Conservation (phyloP, 2,113 vertebrate species). For the Leptocoma aspasia region DNA sequence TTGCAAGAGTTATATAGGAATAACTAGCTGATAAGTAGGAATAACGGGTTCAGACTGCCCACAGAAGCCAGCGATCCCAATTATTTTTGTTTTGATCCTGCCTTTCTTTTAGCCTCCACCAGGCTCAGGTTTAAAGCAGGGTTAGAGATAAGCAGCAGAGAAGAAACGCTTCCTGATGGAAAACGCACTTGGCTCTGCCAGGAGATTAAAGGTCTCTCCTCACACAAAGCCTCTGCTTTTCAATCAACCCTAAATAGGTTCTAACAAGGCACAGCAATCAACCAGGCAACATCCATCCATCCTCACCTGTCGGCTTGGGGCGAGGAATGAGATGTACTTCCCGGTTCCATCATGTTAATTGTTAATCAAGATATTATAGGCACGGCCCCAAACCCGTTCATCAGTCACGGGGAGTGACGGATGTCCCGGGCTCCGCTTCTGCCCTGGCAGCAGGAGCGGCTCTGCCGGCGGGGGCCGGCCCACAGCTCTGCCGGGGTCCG, state of each 20-base stretch:
- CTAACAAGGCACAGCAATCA: slow-evolving; percentile 33
- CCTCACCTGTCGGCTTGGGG: not conserved
- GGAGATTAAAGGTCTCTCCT: slow-evolving; percentile 49
- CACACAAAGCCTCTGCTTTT: slow-evolving; percentile 44
- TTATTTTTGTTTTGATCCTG: slow-evolving; percentile 46
- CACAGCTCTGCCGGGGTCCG: not conserved
- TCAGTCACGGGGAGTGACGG: not conserved
- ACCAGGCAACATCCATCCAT: not conserved
- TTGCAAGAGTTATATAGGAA: slow-evolving; percentile 41
- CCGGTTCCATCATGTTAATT: not conserved
- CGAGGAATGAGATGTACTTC: not conserved
- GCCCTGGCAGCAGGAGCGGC: accelerated
- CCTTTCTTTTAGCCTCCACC: not conserved
- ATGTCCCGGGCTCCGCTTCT: not conserved
- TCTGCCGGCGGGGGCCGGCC: not conserved
- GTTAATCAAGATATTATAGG: not conserved
- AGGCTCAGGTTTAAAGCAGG: not conserved
- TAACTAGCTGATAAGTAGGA: slow-evolving; percentile 30
- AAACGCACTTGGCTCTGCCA: not conserved
- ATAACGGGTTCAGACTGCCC: slow-evolving; percentile 25
- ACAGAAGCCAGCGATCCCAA: slow-evolving; percentile 16
- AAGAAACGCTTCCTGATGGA: slow-evolving; percentile 4
- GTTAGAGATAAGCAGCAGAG: slow-evolving; percentile 30
- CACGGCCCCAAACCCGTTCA: not conserved
- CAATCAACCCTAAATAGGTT: slow-evolving; percentile 15